Base-by-base conservation (phyloP, 2,113 vertebrate genomes). In the Pardalotus punctatus region DNA sequence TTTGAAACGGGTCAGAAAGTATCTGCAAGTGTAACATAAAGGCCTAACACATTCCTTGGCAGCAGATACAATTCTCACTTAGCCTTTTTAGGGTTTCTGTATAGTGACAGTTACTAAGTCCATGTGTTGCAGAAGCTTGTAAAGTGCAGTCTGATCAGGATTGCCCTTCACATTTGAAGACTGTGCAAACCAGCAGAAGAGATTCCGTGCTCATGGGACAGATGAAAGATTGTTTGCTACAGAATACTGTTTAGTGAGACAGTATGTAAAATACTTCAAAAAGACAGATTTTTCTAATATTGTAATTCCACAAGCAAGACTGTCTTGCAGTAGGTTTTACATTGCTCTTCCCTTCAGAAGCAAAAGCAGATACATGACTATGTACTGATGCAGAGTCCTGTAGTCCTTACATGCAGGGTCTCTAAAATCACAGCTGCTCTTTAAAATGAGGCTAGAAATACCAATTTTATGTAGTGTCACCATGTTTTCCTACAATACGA, bases 401-500 rank as follows among this genome's bases (percentile, higher is more conserved):
- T 38, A 45, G 23, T 53, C 51, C 21, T 67, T 67, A 38, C 1
- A 24, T 54, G 38, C 9, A 71, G 35, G 17, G 35, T 62, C 35
- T 67, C 5, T 29, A 40, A 64, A 66, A 86, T 53, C 10, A 56
- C 15, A 82, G 6, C 23, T 79, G 6, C 33, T 14, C 33, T 31
- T 88, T 61, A 70, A 70, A 81, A 57, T 81, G 3, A 56, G 3
- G 7, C 48, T 60, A n/a, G 28, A 77, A 92, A 48, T 67, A 57
- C 1, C 0, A 3, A 8, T 43, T 67, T 57, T 66, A 5, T 54
- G 8, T 82, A 38, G 33, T 78, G 66, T 28, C 11, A 35, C 5
- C 11, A 5, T 9, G 0, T 76, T 91, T 91, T 91, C 14, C 31
- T 43, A 0, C 36, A 56, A 33, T 33, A 16, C 0, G 1, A 20